Evolutionary conservation across 1,140 invertebrate species (phyloP).

Genomic region (Penaeus japonicus): DNA sequence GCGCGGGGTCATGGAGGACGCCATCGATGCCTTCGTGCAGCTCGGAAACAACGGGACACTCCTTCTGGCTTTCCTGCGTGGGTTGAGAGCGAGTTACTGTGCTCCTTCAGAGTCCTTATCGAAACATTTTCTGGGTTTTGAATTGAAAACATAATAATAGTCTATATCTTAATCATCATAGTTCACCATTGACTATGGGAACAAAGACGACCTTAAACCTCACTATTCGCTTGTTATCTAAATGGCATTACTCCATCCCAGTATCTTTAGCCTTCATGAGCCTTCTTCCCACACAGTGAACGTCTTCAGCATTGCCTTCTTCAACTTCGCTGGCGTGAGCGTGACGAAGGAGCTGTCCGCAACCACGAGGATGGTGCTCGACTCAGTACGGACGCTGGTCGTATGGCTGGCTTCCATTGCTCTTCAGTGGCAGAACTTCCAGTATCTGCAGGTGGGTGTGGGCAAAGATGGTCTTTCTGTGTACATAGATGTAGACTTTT

Average conservation of each 20-base stretch:
- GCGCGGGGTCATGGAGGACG: conserved; percentile 33
- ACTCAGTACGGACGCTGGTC: conserved; percentile 86
- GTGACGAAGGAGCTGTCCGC: conserved; percentile 93
- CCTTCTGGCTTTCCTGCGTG: neutral
- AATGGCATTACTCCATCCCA: neutral
- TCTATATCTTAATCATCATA: neutral
- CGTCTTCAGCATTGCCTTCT: conserved; percentile 91
- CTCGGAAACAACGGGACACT: conserved; percentile 29
- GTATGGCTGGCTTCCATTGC: conserved; percentile 85
- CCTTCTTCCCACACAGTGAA: conserved; percentile 72
- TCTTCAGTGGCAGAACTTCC: conserved; percentile 81
- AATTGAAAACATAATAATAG: neutral
- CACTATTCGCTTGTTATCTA: neutral
- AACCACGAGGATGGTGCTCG: conserved; percentile 91
- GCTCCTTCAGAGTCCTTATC: too few species aligned
- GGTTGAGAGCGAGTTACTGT: neutral
- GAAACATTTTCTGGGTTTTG: neutral
- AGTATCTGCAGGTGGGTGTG: conserved; percentile 75
- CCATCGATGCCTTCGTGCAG: conserved; percentile 42
- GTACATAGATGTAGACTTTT: neutral
- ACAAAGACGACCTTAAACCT: neutral
- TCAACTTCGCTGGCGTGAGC: conserved; percentile 95
- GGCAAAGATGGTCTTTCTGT: conserved; percentile 20
- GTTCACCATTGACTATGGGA: neutral
- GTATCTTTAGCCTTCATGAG: neutral